Percentiles rank a stretch among this genome's conserved stretches.
These are phyloP conservation scores for Nyctibius bracteatus DNA, from an alignment of 2,113 vertebrate species.

Conservation along the genomic window DNA sequence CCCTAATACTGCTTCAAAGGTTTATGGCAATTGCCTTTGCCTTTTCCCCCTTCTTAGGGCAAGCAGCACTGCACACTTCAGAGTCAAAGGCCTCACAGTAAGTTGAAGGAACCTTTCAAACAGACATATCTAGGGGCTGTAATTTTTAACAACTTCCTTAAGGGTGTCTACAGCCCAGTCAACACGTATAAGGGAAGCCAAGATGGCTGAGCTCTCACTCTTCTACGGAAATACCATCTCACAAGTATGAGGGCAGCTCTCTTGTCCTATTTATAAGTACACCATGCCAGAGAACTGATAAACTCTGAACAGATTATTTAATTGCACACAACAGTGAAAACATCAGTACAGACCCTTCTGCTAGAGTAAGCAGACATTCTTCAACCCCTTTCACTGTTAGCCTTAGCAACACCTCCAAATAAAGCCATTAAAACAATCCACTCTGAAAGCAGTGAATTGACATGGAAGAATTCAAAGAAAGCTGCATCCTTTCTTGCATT, in stretches of 20 bases:
- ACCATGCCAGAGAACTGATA: not conserved
- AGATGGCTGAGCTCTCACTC: not conserved
- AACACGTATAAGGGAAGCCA: not conserved
- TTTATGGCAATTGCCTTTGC: not conserved
- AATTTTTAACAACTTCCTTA: not conserved
- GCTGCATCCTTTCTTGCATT: not conserved
- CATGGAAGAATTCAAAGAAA: not conserved
- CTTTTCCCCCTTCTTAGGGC: not conserved
- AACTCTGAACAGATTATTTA: not conserved
- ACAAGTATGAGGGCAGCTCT: not conserved
- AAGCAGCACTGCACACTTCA: not conserved
- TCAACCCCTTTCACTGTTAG: not conserved
- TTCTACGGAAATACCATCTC: not conserved
- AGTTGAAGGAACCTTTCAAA: not conserved
- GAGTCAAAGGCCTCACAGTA: not conserved
- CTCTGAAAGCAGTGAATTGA: not conserved
- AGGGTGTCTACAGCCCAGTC: not conserved
- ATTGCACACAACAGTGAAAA: not conserved
- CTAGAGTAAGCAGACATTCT: not conserved
- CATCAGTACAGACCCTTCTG: not conserved
- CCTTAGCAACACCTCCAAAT: not conserved
- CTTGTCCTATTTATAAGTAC: not conserved
- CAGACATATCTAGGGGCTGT: not conserved
- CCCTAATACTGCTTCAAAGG: not conserved
- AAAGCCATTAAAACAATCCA: not conserved